Evolutionary conservation across 2,888 invertebrate genomes (phyloP).

Genomic region (Sminthurides aquaticus): DNA sequence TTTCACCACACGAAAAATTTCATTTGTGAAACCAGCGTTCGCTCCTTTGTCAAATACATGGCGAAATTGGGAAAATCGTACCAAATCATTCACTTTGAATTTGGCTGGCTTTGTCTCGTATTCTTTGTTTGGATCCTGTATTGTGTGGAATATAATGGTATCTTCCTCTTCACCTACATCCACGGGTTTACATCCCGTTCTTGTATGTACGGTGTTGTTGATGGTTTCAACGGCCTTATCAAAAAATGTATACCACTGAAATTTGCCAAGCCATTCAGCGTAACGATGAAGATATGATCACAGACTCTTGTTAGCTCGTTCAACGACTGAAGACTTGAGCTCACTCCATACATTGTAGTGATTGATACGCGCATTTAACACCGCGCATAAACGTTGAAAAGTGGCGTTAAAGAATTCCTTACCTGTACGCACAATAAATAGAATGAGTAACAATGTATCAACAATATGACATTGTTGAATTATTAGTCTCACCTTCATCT

Average conservation of each 20-base stretch:
- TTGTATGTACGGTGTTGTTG: neutral
- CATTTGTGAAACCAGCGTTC: neutral
- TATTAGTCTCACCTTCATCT: neutral
- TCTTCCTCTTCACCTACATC: neutral
- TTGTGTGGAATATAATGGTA: neutral
- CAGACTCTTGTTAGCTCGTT: neutral
- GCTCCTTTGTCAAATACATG: neutral
- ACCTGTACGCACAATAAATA: neutral
- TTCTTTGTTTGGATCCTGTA: neutral
- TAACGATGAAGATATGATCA: neutral
- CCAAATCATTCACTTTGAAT: neutral
- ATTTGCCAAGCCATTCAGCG: neutral
- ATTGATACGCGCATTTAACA: neutral
- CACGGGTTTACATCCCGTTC: neutral
- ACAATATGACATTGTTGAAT: neutral
- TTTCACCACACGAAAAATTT: neutral
- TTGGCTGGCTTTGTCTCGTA: neutral
- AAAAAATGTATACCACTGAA: neutral
- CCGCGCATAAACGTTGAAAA: neutral
- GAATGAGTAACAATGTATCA: neutral
- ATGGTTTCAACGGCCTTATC: neutral
- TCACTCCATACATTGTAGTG: neutral
- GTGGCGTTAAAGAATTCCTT: neutral
- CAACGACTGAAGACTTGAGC: neutral
- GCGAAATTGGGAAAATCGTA: neutral